Evolutionary conservation across 2,797 vertebrate species (phyloP).

Genomic region (Clamator glandarius): DNA sequence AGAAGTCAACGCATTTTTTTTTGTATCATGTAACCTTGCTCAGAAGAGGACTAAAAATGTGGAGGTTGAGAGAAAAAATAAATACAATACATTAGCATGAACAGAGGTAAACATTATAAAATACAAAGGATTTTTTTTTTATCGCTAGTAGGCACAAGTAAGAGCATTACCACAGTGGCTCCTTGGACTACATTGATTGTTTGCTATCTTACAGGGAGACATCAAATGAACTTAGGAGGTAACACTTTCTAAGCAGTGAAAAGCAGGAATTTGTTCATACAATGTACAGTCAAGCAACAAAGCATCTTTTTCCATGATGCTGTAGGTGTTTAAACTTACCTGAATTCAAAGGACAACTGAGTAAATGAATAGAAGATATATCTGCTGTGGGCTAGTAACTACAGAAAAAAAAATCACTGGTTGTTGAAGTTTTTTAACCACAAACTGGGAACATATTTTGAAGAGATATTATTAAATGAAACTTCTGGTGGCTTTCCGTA

Average conservation of each 20-base stretch:
- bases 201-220: background rate
- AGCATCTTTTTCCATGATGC: background rate
- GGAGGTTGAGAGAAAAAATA: background rate
- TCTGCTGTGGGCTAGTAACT: background rate
- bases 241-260: background rate
- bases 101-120: background rate
- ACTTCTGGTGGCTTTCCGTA: background rate
- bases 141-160: background rate
- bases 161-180: background rate
- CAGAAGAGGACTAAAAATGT: background rate
- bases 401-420: rapidly evolving
- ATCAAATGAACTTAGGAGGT: background rate
- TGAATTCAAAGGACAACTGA: background rate
- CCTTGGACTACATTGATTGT: background rate
- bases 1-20: background rate
- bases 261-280: background rate
- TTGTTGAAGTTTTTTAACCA: background rate
- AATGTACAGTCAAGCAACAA: background rate
- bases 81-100: background rate
- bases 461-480: background rate
- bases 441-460: background rate
- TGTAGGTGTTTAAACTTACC: background rate
- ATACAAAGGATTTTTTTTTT: background rate
- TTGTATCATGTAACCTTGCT: background rate
- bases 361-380: background rate